phyloP scores from a whole-genome alignment of 1,140 invertebrate species.

The Pissodes strobi region DNA sequence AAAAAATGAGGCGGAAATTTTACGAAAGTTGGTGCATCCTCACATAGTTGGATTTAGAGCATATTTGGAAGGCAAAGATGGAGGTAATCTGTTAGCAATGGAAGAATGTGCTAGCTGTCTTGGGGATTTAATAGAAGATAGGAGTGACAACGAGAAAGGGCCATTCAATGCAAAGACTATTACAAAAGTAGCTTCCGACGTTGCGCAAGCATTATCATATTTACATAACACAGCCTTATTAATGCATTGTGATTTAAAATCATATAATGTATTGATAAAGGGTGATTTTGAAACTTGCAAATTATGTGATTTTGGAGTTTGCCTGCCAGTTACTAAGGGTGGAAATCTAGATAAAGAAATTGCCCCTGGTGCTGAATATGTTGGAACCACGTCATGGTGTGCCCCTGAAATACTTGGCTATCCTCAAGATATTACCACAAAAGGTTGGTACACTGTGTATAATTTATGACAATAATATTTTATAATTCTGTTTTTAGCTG shows the following conservation, averaged over 20 bases:
- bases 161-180: slow-evolving; percentile 69
- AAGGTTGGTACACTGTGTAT: slow-evolving; percentile 47
- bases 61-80: slow-evolving; percentile 64
- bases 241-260: slow-evolving; percentile 85
- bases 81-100: slow-evolving; percentile 71
- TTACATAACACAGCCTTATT: slow-evolving; percentile 73
- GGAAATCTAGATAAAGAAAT: slow-evolving; percentile 64
- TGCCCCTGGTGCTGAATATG: slow-evolving; percentile 57
- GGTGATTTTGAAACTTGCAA: slow-evolving; percentile 76
- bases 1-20: slow-evolving; percentile 70
- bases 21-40: slow-evolving; percentile 74
- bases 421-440: slow-evolving; percentile 64
- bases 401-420: slow-evolving; percentile 73
- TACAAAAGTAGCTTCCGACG: slow-evolving; percentile 66
- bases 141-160: slow-evolving; percentile 60
- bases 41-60: slow-evolving; percentile 84
- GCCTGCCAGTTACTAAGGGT: slow-evolving; percentile 69
- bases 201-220: slow-evolving; percentile 76
- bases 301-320: slow-evolving; percentile 85
- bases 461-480: background rate
- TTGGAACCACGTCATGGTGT: slow-evolving; percentile 77
- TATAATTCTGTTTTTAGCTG: slow-evolving; percentile 56
- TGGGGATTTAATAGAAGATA: slow-evolving; percentile 73
- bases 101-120: slow-evolving; percentile 70
- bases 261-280: slow-evolving; percentile 78